These are phyloP conservation scores for Argynnis bischoffii DNA, from an alignment of 2,888 invertebrate genomes.

Conservation along the genomic window DNA sequence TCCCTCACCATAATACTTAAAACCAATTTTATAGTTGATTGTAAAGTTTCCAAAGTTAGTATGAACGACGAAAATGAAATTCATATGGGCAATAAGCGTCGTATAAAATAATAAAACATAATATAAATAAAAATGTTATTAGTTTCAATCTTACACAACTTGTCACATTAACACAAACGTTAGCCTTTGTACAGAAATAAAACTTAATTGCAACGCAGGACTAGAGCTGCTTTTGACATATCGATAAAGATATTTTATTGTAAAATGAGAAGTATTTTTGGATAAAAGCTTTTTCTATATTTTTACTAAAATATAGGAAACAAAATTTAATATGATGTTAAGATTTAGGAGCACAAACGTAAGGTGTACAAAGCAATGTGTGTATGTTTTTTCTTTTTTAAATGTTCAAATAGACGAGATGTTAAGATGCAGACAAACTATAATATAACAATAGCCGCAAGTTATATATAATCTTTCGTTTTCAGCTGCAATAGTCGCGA, in stretches of 20 bases:
- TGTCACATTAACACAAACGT: constrained; percentile 11
- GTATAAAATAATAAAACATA: no score
- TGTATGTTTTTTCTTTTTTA: no score
- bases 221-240: constrained; percentile 22
- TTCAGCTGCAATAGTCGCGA: constrained; percentile 36
- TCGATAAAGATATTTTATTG: constrained; percentile 24
- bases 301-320: no score
- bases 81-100: no score
- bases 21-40: no score
- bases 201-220: constrained; percentile 14
- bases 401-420: not conserved
- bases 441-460: constrained; percentile 4
- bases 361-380: no score
- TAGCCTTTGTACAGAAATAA: constrained; percentile 20
- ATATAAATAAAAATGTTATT: not conserved
- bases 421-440: not conserved
- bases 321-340: no score
- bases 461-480: constrained; percentile 28
- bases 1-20: no score
- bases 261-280: not conserved
- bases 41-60: no score
- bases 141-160: constrained; percentile 7
- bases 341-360: no score
- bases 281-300: no score
- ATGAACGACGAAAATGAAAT: no score